A percentile compares a stretch with the other conserved stretches of the same genome.
Evolutionary conservation across 2,113 vertebrate species (phyloP).

Genomic region (Indri indri): DNA sequence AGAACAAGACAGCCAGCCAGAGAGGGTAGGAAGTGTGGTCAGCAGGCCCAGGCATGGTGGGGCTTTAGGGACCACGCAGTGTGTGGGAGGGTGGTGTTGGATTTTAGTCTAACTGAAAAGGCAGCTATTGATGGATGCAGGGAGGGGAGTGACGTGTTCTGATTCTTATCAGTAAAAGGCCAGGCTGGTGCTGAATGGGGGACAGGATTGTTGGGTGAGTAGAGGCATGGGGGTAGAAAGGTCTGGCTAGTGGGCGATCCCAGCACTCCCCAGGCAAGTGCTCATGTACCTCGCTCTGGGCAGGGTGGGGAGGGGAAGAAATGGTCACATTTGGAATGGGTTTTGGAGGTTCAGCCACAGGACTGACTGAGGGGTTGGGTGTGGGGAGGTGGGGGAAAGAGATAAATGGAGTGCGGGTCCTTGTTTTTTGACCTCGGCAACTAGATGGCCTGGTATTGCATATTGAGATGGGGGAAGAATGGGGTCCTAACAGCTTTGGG

Average conservation of each 20-base stretch:
- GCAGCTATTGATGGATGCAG: not conserved
- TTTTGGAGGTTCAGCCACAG: not conserved
- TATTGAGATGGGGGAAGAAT: not conserved
- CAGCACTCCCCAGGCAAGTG: not conserved
- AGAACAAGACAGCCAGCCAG: not conserved
- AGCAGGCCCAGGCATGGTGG: fast-evolving
- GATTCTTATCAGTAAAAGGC: not conserved
- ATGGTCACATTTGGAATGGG: not conserved
- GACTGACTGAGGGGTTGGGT: not conserved
- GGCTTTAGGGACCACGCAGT: not conserved
- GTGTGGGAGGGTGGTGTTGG: not conserved
- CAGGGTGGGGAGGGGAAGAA: too few species aligned
- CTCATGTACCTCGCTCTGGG: not conserved
- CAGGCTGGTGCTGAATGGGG: not conserved
- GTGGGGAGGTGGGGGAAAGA: not conserved
- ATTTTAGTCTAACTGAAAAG: not conserved
- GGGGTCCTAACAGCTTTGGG: too few species aligned
- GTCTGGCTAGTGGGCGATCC: not conserved
- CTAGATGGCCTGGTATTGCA: too few species aligned
- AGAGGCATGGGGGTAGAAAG: not conserved
- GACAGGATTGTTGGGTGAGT: not conserved
- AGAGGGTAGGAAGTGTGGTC: not conserved
- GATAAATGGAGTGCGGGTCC: not conserved
- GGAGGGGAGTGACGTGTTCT: not conserved
- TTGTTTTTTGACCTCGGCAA: not conserved